These are phyloP conservation scores for Nasonia longicornis DNA, from an alignment of 1,140 invertebrate genomes.

Conservation along the genomic window DNA sequence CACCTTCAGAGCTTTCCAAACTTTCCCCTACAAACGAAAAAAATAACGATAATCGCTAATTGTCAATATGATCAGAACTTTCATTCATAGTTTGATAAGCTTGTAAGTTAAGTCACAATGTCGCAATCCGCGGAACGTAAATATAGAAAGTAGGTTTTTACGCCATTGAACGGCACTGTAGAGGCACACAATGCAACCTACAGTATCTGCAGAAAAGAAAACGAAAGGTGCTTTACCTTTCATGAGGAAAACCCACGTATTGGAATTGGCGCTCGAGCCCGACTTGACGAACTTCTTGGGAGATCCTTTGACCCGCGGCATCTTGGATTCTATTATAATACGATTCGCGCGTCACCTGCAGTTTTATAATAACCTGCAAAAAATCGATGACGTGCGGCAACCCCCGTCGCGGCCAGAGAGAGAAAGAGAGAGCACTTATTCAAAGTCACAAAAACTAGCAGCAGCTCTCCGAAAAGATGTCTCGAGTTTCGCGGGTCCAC, in stretches of 20 bases:
- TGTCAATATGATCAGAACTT: too few species aligned
- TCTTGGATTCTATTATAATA: conserved; percentile 51
- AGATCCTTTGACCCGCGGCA: conserved; percentile 71
- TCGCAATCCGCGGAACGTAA: too few species aligned
- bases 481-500: neutral
- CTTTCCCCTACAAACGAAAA: conserved; percentile 59
- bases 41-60: neutral
- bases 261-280: conserved; percentile 62
- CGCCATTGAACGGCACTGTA: neutral
- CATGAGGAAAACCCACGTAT: conserved; percentile 76
- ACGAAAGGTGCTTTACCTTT: conserved; percentile 70
- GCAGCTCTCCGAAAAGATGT: neutral
- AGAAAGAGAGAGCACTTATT: neutral
- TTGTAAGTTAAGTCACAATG: too few species aligned
- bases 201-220: conserved; percentile 1
- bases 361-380: conserved; percentile 40
- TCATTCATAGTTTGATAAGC: too few species aligned
- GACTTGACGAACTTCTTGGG: conserved; percentile 72
- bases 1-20: conserved; percentile 69
- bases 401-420: neutral
- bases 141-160: too few species aligned
- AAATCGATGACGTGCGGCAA: conserved; percentile 15
- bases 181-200: conserved; percentile 19
- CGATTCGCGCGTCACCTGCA: neutral
- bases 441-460: neutral